Evolutionary conservation across 2,888 invertebrate genomes (phyloP).

Genomic region (Pseudanteris insignis): DNA sequence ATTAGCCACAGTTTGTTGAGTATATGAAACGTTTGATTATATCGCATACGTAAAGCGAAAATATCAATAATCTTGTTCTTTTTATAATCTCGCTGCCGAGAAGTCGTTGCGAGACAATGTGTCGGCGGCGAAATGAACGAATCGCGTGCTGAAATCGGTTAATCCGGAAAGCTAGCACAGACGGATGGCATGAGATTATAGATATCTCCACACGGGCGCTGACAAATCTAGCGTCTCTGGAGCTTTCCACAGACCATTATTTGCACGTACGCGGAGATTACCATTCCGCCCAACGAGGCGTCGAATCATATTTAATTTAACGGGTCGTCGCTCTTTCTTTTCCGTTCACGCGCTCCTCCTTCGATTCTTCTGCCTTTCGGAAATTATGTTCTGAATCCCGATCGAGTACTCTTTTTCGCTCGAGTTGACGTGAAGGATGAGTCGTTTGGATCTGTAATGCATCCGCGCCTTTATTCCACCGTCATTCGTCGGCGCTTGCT

Average conservation of each 20-base stretch:
- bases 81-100: conserved; percentile 13
- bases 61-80: conserved; percentile 7
- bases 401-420: conserved; percentile 40
- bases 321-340: conserved; percentile 39
- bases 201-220: conserved; percentile 28
- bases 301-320: conserved; percentile 43
- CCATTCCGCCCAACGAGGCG: conserved; percentile 30
- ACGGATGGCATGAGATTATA: conserved; percentile 35
- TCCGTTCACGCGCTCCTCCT: conserved; percentile 29
- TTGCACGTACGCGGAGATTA: conserved; percentile 42
- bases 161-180: conserved; percentile 38
- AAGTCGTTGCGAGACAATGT: conserved; percentile 18
- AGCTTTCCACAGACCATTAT: conserved; percentile 41
- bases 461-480: conserved; percentile 35
- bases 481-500: conserved; percentile 30
- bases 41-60: too few relatives aligned
- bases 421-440: conserved; percentile 31
- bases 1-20: too few relatives aligned
- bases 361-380: conserved; percentile 21
- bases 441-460: conserved; percentile 37
- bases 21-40: too few relatives aligned
- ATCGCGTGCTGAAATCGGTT: conserved; percentile 35
- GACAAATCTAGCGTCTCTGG: conserved; percentile 38
- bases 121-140: conserved; percentile 32
- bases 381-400: conserved; percentile 40